Base-by-base conservation (phyloP, 2,113 vertebrate species). In the Pithys albifrons region DNA sequence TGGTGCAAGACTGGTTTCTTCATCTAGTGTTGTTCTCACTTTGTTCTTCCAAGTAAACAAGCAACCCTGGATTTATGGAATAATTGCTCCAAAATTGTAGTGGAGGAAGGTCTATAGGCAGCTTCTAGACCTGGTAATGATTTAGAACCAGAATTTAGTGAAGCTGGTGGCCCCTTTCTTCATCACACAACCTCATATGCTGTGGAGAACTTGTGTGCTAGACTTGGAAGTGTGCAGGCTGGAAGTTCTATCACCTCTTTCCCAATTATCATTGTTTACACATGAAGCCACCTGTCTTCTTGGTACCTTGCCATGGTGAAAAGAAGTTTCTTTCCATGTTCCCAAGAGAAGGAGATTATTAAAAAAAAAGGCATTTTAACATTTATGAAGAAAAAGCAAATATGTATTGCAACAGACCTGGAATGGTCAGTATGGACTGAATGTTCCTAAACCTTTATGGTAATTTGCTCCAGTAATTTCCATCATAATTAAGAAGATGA, bases 381-480 rank as follows among this genome's bases (percentile, higher is more conserved):
- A 31, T 96, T 97, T 84, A 94, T 58, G 88, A 93, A 95, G 92
- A 91, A 96, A 96, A 95, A 92, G 69, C 33, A 90, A 96, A 84
- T 93, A 80, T 69, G 51, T 94, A 94, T 96, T 94, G 81, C 94
- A 96, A 95, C 94, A 94, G 94, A 88, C 57, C 88, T 43, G 58
- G 93, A 92, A 97, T 77, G 91, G 92, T 71, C 88, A 91, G 94
- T 94, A 92, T 85, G 95, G 91, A 97, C 96, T 96, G 92, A 96
- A 97, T 96, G 94, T 97, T 97, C 96, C 91, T 93, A 95, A 96
- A 88, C 43, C 85, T 97, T 96, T 96, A 95, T 96, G 93, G 90
- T 91, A 88, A 96, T 96, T 97, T 95, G 82, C 94, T 92, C 29
- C 94, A 97, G 89, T 94, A 86, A 96, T 95, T 95, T 97, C 95